Evolutionary conservation across 2,113 vertebrate genomes (phyloP).

Genomic region (Emydocephalus ijimae): DNA sequence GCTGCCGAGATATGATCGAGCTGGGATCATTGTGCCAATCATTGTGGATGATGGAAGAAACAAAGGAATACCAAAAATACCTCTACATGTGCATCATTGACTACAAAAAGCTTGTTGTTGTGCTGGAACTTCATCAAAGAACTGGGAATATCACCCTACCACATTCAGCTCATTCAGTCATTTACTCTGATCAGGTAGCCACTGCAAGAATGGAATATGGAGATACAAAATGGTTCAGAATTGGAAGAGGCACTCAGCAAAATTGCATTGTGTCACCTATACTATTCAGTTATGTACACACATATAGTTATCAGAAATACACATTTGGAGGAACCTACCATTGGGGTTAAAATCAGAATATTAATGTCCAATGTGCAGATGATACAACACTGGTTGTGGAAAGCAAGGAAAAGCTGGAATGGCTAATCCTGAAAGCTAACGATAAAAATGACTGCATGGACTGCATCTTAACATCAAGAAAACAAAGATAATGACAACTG

Average conservation of each 20-base stretch:
- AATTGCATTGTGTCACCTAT: not conserved
- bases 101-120: not conserved
- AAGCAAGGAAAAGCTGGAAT: not conserved
- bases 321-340: not conserved
- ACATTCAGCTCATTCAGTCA: not conserved
- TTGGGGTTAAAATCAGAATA: not conserved
- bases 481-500: not conserved
- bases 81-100: not conserved
- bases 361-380: not conserved
- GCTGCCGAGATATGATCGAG: not conserved
- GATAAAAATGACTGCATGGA: not conserved
- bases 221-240: not conserved
- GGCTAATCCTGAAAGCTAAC: not conserved
- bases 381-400: not conserved
- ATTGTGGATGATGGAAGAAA: not conserved
- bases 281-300: not conserved
- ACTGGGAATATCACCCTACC: not conserved
- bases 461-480: not conserved
- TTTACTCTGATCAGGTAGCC: not conserved
- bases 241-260: not conserved
- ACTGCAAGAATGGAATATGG: not conserved
- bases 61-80: not conserved
- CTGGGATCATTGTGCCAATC: not conserved
- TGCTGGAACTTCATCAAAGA: not conserved
- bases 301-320: not conserved